phyloP scores from a whole-genome alignment of 2,888 invertebrate genomes.

The Harpalus rubripes region DNA sequence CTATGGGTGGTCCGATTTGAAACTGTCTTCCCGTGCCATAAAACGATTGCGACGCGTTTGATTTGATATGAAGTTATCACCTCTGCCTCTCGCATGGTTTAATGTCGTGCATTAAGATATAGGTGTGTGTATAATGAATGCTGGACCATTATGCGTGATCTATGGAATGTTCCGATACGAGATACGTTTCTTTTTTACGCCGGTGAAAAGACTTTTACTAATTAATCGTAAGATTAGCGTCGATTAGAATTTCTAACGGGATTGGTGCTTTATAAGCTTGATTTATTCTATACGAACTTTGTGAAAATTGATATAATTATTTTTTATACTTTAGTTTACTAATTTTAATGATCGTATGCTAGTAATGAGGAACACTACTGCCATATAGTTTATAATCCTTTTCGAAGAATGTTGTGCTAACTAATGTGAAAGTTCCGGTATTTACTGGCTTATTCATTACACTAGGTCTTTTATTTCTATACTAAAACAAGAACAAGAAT shows the following conservation, averaged over 20 bases:
- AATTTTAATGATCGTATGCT: background rate
- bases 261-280: conserved; percentile 30
- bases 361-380: conserved; percentile 5
- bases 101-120: conserved; percentile 54
- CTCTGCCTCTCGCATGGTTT: conserved; percentile 38
- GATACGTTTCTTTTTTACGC: conserved; percentile 46
- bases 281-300: conserved; percentile 33
- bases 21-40: conserved; percentile 45
- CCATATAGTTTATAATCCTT: background rate
- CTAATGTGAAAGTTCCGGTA: conserved; percentile 5
- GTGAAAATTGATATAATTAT: conserved; percentile 44
- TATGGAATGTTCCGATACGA: conserved; percentile 46
- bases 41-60: conserved; percentile 31
- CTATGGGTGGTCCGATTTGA: conserved; percentile 48
- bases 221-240: conserved; percentile 51
- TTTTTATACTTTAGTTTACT: conserved; percentile 39
- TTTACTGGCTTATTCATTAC: background rate
- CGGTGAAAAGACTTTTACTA: conserved; percentile 45
- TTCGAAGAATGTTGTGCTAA: conserved; percentile 5
- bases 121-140: conserved; percentile 51
- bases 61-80: conserved; percentile 56
- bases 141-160: conserved; percentile 38
- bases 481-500: background rate
- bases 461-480: background rate
- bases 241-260: conserved; percentile 48